phyloP scores from a whole-genome alignment of 2,888 invertebrate genomes.

The Amiota communis region DNA sequence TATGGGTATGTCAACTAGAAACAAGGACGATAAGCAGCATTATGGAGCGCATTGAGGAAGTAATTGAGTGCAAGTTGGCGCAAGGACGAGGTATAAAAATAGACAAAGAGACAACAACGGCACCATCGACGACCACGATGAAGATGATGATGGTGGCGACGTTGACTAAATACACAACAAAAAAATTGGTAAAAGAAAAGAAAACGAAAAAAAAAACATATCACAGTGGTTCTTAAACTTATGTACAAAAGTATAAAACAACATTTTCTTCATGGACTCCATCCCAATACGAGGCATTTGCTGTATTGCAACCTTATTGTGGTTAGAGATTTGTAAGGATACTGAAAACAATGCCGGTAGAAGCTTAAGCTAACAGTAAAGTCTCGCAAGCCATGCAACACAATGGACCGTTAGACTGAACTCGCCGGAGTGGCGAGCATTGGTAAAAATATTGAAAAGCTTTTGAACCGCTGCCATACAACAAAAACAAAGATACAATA shows the following conservation, averaged over 20 bases:
- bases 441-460: too few species aligned
- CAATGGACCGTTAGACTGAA: too few species aligned
- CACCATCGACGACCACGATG: constrained; percentile 31
- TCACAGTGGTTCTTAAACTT: background rate
- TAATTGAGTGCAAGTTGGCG: constrained; percentile 63
- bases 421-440: too few species aligned
- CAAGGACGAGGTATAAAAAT: constrained; percentile 52
- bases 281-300: too few species aligned
- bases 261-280: too few species aligned
- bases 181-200: constrained; percentile 29
- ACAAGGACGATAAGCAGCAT: constrained; percentile 68
- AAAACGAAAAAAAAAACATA: constrained; percentile 38
- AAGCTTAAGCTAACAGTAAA: too few species aligned
- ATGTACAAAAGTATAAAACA: too few species aligned
- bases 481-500: constrained; percentile 20
- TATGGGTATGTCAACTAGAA: constrained; percentile 67
- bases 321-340: too few species aligned
- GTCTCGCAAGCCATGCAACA: too few species aligned
- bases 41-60: constrained; percentile 69
- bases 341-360: too few species aligned
- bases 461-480: constrained; percentile 1
- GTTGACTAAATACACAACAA: constrained; percentile 24
- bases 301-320: too few species aligned
- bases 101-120: constrained; percentile 12
- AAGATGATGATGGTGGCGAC: constrained; percentile 27